Conservation (phyloP, 2,797 vertebrate species). For the Sebastolobus alascanus region DNA sequence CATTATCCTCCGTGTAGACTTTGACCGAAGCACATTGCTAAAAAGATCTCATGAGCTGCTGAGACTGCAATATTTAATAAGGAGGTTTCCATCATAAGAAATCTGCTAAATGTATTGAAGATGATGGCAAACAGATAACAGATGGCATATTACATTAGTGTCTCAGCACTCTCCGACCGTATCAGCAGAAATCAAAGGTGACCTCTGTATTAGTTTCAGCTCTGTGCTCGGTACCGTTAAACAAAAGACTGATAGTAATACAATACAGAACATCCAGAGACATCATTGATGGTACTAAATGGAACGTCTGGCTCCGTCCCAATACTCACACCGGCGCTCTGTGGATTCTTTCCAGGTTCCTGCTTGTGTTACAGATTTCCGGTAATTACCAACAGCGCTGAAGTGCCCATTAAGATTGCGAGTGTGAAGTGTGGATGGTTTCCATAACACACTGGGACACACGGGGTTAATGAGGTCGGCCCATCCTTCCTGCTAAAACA, state of each 20-base stretch:
- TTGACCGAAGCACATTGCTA: background rate
- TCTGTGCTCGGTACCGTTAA: conserved; percentile 29
- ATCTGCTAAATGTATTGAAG: background rate
- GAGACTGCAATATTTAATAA: background rate
- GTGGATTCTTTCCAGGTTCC: conserved; percentile 46
- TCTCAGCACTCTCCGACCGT: conserved; percentile 1
- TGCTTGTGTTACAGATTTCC: conserved; percentile 49
- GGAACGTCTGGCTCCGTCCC: conserved; percentile 56
- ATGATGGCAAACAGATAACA: conserved; percentile 6
- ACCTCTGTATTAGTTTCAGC: conserved; percentile 34
- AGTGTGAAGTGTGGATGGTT: conserved; percentile 27
- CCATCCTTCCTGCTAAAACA: conserved; percentile 8
- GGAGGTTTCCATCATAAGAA: background rate
- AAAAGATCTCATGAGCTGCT: background rate
- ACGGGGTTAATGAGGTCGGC: conserved; percentile 43
- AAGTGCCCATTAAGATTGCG: conserved; percentile 39
- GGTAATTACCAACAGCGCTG: conserved; percentile 54
- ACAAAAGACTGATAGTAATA: conserved; percentile 46
- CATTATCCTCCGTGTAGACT: background rate
- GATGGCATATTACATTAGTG: background rate
- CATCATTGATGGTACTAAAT: conserved; percentile 55
- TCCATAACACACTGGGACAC: conserved; percentile 31
- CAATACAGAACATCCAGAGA: conserved; percentile 41
- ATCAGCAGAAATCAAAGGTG: conserved; percentile 47
- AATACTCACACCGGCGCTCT: conserved; percentile 47